Percentiles rank a stretch among this genome's conserved stretches.
Evolutionary conservation across 2,888 invertebrate species (phyloP).

Genomic region (Archips crataeganus): DNA sequence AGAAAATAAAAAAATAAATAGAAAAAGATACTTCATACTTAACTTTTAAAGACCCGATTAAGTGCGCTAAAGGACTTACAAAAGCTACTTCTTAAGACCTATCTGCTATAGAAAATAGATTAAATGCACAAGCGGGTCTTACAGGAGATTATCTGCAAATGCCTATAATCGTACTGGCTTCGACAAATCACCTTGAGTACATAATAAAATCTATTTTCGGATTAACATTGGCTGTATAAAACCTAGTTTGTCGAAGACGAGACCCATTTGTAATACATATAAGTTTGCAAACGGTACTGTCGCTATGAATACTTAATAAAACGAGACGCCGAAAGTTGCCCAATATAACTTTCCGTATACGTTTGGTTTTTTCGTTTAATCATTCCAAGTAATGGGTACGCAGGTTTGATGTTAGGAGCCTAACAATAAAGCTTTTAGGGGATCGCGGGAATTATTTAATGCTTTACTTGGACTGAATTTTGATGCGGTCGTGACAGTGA

Average conservation of each 20-base stretch:
- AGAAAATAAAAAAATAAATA: too few species aligned
- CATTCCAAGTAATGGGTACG: neutral
- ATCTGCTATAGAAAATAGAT: neutral
- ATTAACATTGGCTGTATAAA: neutral
- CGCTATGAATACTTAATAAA: conserved; percentile 11
- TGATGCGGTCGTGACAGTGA: neutral
- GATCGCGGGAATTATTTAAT: conserved; percentile 7
- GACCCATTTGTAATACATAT: conserved; percentile 9
- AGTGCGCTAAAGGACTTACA: neutral
- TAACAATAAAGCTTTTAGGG: conserved; percentile 7
- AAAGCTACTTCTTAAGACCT: conserved; percentile 2
- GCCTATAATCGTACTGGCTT: neutral
- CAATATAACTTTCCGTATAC: conserved; percentile 2
- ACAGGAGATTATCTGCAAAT: neutral
- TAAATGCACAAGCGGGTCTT: neutral
- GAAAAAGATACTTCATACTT: too few species aligned
- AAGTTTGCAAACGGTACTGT: conserved; percentile 4
- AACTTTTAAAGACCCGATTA: neutral
- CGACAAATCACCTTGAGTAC: neutral
- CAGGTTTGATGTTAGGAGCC: neutral
- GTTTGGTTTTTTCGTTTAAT: conserved; percentile 6
- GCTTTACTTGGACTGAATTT: neutral
- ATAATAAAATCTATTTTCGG: neutral
- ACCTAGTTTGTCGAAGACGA: neutral
- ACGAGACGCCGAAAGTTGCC: conserved; percentile 4